These are phyloP conservation scores for Colletes latitarsis DNA, from an alignment of 1,140 invertebrate genomes.

Conservation along the genomic window DNA sequence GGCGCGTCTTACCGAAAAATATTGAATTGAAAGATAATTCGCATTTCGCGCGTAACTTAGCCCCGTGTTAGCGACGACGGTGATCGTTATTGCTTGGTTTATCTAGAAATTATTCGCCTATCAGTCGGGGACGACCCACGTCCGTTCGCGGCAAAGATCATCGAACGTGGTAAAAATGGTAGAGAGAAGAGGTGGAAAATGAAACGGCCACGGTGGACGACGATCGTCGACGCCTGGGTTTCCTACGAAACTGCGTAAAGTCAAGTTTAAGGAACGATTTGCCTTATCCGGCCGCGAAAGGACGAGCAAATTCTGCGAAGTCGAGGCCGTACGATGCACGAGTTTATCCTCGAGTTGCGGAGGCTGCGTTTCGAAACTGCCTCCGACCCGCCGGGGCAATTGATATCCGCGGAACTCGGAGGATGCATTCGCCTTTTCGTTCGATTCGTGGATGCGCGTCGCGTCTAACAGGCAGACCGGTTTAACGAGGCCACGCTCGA, in stretches of 20 bases:
- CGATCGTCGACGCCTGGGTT: background rate
- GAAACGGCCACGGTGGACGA: background rate
- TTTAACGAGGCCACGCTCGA: slow-evolving; percentile 41
- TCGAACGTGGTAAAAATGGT: background rate
- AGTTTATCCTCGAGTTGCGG: slow-evolving; percentile 18
- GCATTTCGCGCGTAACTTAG: background rate
- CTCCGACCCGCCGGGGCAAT: background rate
- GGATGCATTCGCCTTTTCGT: slow-evolving; percentile 11
- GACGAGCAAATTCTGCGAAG: background rate
- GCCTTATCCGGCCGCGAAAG: background rate
- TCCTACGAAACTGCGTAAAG: background rate
- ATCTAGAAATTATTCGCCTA: slow-evolving; percentile 17
- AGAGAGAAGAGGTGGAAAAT: background rate
- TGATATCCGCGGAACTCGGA: slow-evolving; percentile 16
- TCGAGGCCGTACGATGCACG: background rate
- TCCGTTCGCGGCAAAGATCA: background rate
- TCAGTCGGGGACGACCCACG: background rate
- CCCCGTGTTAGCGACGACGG: too few relatives aligned
- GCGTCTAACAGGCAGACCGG: slow-evolving; percentile 29
- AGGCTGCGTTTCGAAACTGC: slow-evolving; percentile 4
- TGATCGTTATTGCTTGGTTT: background rate
- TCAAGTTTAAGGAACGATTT: background rate
- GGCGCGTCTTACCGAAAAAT: too few relatives aligned
- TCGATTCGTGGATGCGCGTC: background rate
- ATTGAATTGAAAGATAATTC: background rate